Evolutionary conservation across 2,888 invertebrate species (phyloP), one percentile per base, ranked within the genome.

Genomic region (Andrena flavipes): DNA sequence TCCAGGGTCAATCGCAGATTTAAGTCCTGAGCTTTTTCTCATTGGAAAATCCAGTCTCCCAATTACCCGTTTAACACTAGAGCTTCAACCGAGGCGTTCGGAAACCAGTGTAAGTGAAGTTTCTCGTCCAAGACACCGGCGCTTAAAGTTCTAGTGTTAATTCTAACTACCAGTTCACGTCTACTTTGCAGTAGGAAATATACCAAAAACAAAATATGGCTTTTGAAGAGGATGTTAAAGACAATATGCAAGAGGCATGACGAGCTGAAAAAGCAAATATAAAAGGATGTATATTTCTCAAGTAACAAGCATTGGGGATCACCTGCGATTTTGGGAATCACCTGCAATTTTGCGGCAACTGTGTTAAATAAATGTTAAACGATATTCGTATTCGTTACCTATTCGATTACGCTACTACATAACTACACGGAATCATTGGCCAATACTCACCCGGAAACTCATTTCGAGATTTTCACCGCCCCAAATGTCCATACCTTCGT

Each of bases 401-500:
- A 49, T 3, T 16, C 51, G n/a, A 7, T 10, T 29, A n/a, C 8
- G 16, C n/a, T 64, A 62, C 13, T 35, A 48, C 8, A 16, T 20
- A 33, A 56, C 2, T 35, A 51, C 67, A 67, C 33, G 42, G 16
- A 8, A 42, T n/a, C 20, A 62, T 73, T 35, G 73, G 67, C 48
- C 8, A 20, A 68, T 82, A 91, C 95, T 95, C 95, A 98, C 98
- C 96, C 98, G 96, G 94, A 98, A 98, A 92, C 98, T 98, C 97
- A 99, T 98, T 95, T 99, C 98, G 64, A 99, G 95, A 94, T 98
- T 98, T 94, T 99, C 98, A 68, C 98, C 98, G 70, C 99, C 99
- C 99, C 99, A 99, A 91, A 99, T 99, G 94, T 99, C 99, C 99
- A 99, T 99, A 90, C 99, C 99, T 94, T 99, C 97, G 94, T 99